Percentiles rank a stretch among this genome's conserved stretches.
Conservation (phyloP, 2,797 vertebrate species). For the Falco concolor region DNA sequence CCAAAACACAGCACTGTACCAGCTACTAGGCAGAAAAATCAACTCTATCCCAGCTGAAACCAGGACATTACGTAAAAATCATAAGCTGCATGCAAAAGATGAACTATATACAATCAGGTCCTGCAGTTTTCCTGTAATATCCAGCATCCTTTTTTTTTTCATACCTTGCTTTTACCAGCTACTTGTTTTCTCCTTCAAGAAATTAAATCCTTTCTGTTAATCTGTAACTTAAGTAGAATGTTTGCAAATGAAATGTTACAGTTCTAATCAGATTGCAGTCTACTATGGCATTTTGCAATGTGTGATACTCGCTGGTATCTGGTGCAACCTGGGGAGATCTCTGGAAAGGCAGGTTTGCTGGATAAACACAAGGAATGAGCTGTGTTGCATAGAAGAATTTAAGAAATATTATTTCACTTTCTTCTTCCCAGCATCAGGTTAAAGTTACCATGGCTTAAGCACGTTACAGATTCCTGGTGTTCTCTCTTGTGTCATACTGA, state of each 20-base stretch:
- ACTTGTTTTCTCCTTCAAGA: slow-evolving; percentile 4
- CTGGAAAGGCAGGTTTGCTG: slow-evolving; percentile 33
- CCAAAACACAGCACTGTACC: too few relatives aligned
- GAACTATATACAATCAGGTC: background rate
- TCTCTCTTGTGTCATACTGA: background rate
- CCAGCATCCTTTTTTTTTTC: background rate
- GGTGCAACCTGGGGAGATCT: slow-evolving; percentile 15
- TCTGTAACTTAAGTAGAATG: slow-evolving; percentile 37
- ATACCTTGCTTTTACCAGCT: background rate
- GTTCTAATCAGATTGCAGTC: slow-evolving; percentile 43
- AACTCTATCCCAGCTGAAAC: too few relatives aligned
- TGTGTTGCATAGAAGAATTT: background rate
- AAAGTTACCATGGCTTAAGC: background rate
- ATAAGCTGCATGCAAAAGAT: background rate
- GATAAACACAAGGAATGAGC: background rate
- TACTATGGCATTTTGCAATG: background rate
- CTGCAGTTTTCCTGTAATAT: background rate
- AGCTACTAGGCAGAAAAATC: too few relatives aligned
- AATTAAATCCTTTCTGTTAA: slow-evolving; percentile 46
- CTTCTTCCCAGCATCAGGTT: background rate
- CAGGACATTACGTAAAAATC: background rate
- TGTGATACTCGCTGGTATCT: background rate
- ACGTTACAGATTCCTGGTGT: background rate
- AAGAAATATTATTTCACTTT: background rate
- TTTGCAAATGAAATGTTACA: slow-evolving; percentile 23